phyloP scores from a whole-genome alignment of 2,888 invertebrate genomes.

The Oxytorus armatus region DNA sequence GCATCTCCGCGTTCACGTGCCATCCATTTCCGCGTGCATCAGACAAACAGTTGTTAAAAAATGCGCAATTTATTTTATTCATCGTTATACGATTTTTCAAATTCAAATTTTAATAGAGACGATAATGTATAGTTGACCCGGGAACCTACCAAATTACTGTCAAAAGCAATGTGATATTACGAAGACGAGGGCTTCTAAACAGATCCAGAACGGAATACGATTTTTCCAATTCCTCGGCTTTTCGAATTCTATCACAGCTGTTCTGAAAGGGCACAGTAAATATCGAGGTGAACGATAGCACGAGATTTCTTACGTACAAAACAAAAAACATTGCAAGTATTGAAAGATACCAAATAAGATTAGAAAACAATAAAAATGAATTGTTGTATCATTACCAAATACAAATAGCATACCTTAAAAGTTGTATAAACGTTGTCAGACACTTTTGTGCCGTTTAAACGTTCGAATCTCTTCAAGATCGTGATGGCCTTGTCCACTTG shows the following conservation, averaged over 20 bases:
- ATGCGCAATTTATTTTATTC: neutral
- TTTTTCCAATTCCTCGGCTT: constrained; percentile 89
- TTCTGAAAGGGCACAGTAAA: constrained; percentile 72
- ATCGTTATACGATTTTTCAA: no score
- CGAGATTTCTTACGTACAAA: neutral
- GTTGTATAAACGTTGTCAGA: constrained; percentile 90
- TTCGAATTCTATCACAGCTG: constrained; percentile 88
- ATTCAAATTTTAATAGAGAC: neutral
- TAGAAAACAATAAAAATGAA: constrained; percentile 6
- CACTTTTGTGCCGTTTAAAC: constrained; percentile 91
- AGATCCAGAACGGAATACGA: constrained; percentile 93
- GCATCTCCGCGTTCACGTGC: no score
- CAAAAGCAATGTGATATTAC: constrained; percentile 91
- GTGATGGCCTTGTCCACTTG: constrained; percentile 91
- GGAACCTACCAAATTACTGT: constrained; percentile 90
- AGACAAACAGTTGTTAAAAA: no score
- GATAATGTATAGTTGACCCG: neutral
- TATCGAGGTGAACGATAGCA: neutral
- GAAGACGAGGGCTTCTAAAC: constrained; percentile 91
- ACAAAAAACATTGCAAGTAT: no score
- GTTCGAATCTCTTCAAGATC: constrained; percentile 92
- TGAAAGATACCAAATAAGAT: neutral
- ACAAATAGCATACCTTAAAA: constrained; percentile 87
- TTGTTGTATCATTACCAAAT: neutral
- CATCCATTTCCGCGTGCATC: neutral